Percentiles rank a stretch among this genome's conserved stretches.
phyloP scores from a whole-genome alignment of 2,113 vertebrate genomes.

The Proterorhinus semilunaris region DNA sequence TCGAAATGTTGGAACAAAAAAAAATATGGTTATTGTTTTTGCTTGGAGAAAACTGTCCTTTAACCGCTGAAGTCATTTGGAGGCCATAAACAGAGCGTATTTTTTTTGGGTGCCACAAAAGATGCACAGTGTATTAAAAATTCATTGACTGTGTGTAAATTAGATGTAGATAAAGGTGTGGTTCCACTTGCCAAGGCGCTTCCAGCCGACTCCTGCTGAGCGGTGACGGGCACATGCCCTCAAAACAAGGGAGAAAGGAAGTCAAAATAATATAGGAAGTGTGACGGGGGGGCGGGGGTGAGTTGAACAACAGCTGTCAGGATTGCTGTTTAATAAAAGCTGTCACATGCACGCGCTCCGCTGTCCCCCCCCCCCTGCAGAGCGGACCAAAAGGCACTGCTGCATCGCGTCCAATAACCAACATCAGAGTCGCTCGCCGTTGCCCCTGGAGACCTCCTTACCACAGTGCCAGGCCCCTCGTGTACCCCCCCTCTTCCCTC shows the following conservation, averaged over 20 bases:
- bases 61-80: too few species aligned
- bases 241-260: slow-evolving; percentile 23
- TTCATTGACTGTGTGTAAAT: slow-evolving; percentile 31
- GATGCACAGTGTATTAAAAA: neutral
- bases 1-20: too few species aligned
- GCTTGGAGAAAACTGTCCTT: too few species aligned
- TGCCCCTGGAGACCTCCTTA: slow-evolving; percentile 42
- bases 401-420: slow-evolving; percentile 53
- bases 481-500: neutral
- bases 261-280: slow-evolving; percentile 26
- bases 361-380: slow-evolving; percentile 55
- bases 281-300: slow-evolving; percentile 29
- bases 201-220: slow-evolving; percentile 36
- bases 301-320: slow-evolving; percentile 74
- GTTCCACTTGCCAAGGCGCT: slow-evolving; percentile 47
- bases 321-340: slow-evolving; percentile 75
- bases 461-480: slow-evolving; percentile 47
- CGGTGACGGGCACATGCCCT: slow-evolving; percentile 24
- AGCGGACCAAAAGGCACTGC: slow-evolving; percentile 60
- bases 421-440: slow-evolving; percentile 55
- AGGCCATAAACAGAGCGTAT: neutral
- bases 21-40: too few species aligned
- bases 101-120: neutral
- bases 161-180: slow-evolving; percentile 18
- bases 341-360: slow-evolving; percentile 46